These are phyloP conservation scores for Haliclona indistincta DNA, from an alignment of 37 sponge, comb jelly and placozoan species.

Conservation along the genomic window DNA sequence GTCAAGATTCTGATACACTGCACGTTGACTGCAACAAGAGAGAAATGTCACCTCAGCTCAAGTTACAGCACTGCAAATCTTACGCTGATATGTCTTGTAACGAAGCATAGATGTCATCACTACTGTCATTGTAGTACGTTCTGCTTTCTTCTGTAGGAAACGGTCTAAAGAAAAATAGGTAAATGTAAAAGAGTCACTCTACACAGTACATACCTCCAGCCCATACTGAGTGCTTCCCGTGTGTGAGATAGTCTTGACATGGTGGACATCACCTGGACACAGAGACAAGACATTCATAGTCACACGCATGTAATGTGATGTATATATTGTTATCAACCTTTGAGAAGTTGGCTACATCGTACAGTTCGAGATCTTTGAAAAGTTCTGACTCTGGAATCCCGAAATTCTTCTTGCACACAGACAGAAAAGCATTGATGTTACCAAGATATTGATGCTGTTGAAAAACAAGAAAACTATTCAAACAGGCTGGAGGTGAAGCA, in stretches of 20 bases:
- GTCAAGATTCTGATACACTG: slow-evolving; percentile 45
- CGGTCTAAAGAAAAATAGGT: slow-evolving; percentile 17
- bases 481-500: neutral
- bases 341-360: slow-evolving; percentile 79
- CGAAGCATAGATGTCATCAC: slow-evolving; percentile 58
- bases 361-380: slow-evolving; percentile 74
- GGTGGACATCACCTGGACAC: slow-evolving; percentile 67
- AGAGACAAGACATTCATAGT: neutral
- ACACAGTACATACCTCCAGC: slow-evolving; percentile 67
- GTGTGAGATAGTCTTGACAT: slow-evolving; percentile 70
- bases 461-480: too few species aligned
- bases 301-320: neutral
- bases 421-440: slow-evolving; percentile 80
- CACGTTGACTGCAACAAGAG: neutral
- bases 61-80: neutral
- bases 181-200: neutral
- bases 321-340: slow-evolving; percentile 55
- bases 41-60: neutral
- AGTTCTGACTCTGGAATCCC: slow-evolving; percentile 46
- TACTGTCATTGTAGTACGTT: slow-evolving; percentile 22
- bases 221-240: slow-evolving; percentile 53
- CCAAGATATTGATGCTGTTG: slow-evolving; percentile 69
- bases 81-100: slow-evolving; percentile 43
- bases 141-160: slow-evolving; percentile 28
- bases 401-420: slow-evolving; percentile 55